phyloP scores from a whole-genome alignment of 2,113 vertebrate genomes.

The Leucoraja erinaceus region DNA sequence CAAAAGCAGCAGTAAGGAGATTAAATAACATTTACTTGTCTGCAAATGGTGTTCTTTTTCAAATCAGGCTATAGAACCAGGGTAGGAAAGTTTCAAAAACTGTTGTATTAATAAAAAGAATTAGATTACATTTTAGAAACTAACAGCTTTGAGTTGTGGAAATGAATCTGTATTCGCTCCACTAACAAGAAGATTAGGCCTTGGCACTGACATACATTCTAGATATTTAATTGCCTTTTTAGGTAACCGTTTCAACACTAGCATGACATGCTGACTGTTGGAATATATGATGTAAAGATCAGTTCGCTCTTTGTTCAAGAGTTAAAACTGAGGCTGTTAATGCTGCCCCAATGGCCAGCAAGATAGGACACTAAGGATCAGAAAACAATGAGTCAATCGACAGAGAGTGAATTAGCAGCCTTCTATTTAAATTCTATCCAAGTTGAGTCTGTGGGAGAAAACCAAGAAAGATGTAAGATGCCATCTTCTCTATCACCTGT shows the following conservation, averaged over 20 bases:
- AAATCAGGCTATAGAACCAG: background rate
- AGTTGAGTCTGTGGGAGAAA: too few species aligned
- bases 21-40: background rate
- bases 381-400: background rate
- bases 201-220: background rate
- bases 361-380: background rate
- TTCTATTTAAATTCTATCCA: too few species aligned
- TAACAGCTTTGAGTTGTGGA: background rate
- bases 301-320: background rate
- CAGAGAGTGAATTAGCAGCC: too few species aligned
- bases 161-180: background rate
- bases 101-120: background rate
- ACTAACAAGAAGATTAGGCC: background rate
- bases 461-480: too few species aligned
- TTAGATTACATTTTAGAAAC: background rate
- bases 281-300: background rate
- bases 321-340: background rate
- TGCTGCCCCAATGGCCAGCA: background rate
- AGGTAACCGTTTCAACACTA: background rate
- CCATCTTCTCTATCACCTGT: too few species aligned
- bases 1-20: background rate
- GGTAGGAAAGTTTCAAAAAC: background rate
- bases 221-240: background rate
- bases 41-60: background rate
- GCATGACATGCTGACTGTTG: background rate